phyloP scores from a whole-genome alignment of 2,888 invertebrate species.

The Plutella xylostella region DNA sequence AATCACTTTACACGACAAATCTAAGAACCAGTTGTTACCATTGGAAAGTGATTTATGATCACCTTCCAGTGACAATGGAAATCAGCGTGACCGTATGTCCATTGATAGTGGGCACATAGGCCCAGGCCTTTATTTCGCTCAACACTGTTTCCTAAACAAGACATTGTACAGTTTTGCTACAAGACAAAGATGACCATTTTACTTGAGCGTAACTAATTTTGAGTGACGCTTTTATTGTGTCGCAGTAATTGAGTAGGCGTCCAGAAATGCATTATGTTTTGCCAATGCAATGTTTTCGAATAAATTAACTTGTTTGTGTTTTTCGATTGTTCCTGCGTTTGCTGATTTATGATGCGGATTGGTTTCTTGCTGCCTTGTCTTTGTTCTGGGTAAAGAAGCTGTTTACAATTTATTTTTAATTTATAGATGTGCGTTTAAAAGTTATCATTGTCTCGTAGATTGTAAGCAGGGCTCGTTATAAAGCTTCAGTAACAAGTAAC shows the following conservation, averaged over 20 bases:
- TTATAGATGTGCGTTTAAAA: no score
- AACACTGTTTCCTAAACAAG: constrained; percentile 56
- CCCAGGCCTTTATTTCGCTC: constrained; percentile 31
- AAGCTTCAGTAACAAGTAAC: no score
- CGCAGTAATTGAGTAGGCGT: constrained; percentile 17
- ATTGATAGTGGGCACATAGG: no score
- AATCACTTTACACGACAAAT: no score
- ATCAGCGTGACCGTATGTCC: no score
- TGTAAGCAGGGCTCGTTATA: no score
- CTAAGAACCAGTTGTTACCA: no score
- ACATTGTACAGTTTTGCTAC: constrained; percentile 37
- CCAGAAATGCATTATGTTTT: neutral
- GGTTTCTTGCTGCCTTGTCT: no score
- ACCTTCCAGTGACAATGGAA: constrained; percentile 4
- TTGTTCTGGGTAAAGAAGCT: no score
- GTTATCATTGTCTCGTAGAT: no score
- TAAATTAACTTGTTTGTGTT: constrained; percentile 8
- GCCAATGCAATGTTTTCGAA: constrained; percentile 3
- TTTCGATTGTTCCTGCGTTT: constrained; percentile 1
- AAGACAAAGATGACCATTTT: no score
- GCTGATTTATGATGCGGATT: neutral
- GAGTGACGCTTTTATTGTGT: constrained; percentile 37
- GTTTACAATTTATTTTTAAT: no score
- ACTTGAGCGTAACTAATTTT: constrained; percentile 33
- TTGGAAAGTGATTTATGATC: constrained; percentile 6